These are phyloP conservation scores for Cottus gobio DNA, from an alignment of 2,113 vertebrate genomes.

Conservation along the genomic window DNA sequence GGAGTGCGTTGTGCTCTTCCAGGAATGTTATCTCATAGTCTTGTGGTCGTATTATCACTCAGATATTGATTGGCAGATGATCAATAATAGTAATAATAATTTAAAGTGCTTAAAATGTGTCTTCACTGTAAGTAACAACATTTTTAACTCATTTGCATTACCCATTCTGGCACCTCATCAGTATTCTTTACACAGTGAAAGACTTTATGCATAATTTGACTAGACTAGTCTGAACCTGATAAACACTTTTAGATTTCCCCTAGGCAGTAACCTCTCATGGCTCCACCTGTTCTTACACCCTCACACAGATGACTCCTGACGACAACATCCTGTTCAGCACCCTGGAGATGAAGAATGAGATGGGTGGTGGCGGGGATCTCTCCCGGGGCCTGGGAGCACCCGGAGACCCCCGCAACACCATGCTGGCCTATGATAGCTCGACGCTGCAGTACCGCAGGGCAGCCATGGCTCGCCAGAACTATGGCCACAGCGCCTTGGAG, in stretches of 20 bases:
- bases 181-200: constrained; percentile 58
- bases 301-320: constrained; percentile 93
- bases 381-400: constrained; percentile 90
- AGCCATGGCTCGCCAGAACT: constrained; percentile 95
- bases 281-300: constrained; percentile 66
- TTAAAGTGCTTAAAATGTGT: constrained; percentile 42
- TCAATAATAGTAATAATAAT: constrained; percentile 55
- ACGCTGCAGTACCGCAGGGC: constrained; percentile 97
- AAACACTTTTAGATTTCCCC: constrained; percentile 12
- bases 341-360: constrained; percentile 98
- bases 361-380: constrained; percentile 94
- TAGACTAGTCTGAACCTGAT: constrained; percentile 18
- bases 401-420: constrained; percentile 93
- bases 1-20: constrained; percentile 65
- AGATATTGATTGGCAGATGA: constrained; percentile 67
- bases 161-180: constrained; percentile 73
- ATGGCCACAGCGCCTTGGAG: constrained; percentile 96
- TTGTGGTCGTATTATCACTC: constrained; percentile 68
- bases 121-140: constrained; percentile 65
- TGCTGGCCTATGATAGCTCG: constrained; percentile 96
- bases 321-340: constrained; percentile 98
- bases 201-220: constrained; percentile 21
- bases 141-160: constrained; percentile 73
- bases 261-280: constrained; percentile 72
- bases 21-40: constrained; percentile 73